These are phyloP conservation scores for Cotesia chilonis DNA, from an alignment of 1,140 invertebrate genomes.

Conservation along the genomic window DNA sequence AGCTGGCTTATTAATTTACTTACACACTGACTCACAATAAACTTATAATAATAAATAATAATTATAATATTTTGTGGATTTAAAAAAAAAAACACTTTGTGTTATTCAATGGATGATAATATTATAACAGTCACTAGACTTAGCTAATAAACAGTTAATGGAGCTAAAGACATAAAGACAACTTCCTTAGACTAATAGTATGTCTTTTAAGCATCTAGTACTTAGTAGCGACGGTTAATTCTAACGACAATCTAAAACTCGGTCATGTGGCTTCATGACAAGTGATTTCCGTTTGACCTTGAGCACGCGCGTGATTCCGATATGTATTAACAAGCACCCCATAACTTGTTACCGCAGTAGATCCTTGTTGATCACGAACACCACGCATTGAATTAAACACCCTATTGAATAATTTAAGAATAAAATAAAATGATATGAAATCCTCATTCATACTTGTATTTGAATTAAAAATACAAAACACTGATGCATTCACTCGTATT, in stretches of 20 bases:
- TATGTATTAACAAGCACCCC: neutral
- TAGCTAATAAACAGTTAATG: too few relatives aligned
- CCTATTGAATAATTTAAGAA: neutral
- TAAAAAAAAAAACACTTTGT: neutral
- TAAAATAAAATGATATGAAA: too few relatives aligned
- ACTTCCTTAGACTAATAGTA: neutral
- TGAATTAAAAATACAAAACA: neutral
- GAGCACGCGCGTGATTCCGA: constrained; percentile 20
- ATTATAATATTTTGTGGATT: neutral
- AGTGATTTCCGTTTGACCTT: neutral
- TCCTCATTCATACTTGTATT: too few relatives aligned
- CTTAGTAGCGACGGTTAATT: constrained; percentile 12
- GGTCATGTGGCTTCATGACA: constrained; percentile 7
- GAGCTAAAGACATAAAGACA: too few relatives aligned
- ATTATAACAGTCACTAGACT: too few relatives aligned
- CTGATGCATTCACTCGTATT: neutral
- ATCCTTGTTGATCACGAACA: neutral
- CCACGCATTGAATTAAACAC: neutral
- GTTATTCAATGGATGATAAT: neutral
- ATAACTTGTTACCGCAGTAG: neutral
- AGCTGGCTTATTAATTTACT: neutral
- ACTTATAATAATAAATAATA: neutral
- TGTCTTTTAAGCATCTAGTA: neutral
- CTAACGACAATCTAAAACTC: neutral
- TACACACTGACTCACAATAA: neutral